These are phyloP conservation scores for Lobophora halterata DNA, from an alignment of 2,888 invertebrate species.

Conservation along the genomic window DNA sequence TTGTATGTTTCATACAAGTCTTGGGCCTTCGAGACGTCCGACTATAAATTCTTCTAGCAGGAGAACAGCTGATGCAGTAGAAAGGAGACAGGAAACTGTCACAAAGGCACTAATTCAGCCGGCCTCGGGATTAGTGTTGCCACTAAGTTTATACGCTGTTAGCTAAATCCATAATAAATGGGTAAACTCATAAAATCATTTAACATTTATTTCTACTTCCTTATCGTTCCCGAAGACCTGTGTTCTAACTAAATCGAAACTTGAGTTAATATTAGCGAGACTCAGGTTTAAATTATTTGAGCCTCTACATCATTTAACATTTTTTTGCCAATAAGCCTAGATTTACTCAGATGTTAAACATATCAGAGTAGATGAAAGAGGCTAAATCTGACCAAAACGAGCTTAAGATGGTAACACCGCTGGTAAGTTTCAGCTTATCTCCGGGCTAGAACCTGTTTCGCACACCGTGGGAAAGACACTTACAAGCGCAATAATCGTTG, in stretches of 20 bases:
- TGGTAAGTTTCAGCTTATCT: constrained; percentile 72
- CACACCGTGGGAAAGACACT: constrained; percentile 75
- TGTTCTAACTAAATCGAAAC: too few species aligned
- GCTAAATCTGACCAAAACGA: background rate
- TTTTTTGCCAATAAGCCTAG: background rate
- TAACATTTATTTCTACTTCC: too few species aligned
- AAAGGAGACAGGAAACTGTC: constrained; percentile 73
- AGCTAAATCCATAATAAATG: background rate
- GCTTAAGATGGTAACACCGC: constrained; percentile 15
- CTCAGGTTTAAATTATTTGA: too few species aligned
- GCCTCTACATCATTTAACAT: background rate
- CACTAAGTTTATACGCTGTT: too few species aligned
- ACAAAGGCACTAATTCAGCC: constrained; percentile 69
- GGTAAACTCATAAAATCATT: too few species aligned
- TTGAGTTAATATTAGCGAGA: too few species aligned
- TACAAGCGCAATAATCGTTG: constrained; percentile 68
- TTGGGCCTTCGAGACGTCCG: constrained; percentile 19
- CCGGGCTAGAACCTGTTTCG: constrained; percentile 68
- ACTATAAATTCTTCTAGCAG: constrained; percentile 27
- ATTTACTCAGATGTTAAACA: too few species aligned
- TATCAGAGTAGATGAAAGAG: background rate
- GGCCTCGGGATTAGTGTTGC: constrained; percentile 46
- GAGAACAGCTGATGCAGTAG: constrained; percentile 42
- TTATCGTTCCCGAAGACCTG: too few species aligned
- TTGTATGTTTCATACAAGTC: constrained; percentile 11